These are phyloP conservation scores for Solen grandis DNA, from an alignment of 1,140 invertebrate species.

Conservation along the genomic window DNA sequence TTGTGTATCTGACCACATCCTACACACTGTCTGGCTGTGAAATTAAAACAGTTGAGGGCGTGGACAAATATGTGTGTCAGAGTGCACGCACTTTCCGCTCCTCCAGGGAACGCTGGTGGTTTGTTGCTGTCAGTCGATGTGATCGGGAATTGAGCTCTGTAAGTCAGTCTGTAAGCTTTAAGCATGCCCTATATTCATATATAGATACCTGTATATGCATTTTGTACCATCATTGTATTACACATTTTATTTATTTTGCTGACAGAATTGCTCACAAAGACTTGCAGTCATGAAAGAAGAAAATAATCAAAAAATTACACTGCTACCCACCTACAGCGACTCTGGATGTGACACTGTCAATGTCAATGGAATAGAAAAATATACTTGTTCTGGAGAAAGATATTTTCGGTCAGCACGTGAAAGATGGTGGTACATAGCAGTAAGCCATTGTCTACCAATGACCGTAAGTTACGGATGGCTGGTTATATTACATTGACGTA, in stretches of 20 bases:
- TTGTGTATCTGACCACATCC: constrained; percentile 61
- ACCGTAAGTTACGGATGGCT: not conserved
- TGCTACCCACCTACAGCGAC: constrained; percentile 13
- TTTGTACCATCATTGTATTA: not conserved
- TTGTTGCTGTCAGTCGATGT: constrained; percentile 74
- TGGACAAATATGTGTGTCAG: constrained; percentile 54
- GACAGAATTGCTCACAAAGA: constrained; percentile 61
- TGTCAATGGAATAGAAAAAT: constrained; percentile 31
- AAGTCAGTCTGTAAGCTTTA: constrained; percentile 18
- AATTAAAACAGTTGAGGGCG: constrained; percentile 1
- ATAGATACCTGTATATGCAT: too few species aligned
- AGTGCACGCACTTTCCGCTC: constrained; percentile 66
- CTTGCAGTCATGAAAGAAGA: constrained; percentile 45
- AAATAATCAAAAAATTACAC: constrained; percentile 62
- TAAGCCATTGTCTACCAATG: constrained; percentile 65
- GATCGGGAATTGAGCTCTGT: constrained; percentile 14
- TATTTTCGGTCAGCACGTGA: constrained; percentile 71
- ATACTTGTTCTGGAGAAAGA: constrained; percentile 53
- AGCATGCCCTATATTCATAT: not conserved
- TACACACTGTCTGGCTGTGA: constrained; percentile 59
- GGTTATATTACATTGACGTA: too few species aligned
- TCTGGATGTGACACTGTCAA: constrained; percentile 42
- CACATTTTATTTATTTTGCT: not conserved
- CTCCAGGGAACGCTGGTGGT: constrained; percentile 77
- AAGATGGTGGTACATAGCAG: constrained; percentile 79